Percentiles rank a stretch among this genome's conserved stretches.
Conservation (phyloP, 2,797 vertebrate genomes). For the Malacoctenus gilli region DNA sequence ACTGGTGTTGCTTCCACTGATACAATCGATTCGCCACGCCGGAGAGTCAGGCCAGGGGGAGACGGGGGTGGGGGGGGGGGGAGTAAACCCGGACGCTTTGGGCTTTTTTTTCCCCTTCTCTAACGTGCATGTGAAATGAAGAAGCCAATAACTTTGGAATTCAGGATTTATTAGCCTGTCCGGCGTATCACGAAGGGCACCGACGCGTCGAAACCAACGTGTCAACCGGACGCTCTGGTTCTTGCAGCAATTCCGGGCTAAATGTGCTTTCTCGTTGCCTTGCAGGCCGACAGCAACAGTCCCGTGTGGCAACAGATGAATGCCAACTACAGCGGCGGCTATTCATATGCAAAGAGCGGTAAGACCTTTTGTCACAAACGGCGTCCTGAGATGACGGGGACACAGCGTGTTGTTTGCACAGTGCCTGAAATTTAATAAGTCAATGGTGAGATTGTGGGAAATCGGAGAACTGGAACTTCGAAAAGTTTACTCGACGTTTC, state of each 20-base stretch:
- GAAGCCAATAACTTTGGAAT: conserved; percentile 68
- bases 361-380: conserved; percentile 46
- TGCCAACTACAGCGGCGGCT: conserved; percentile 84
- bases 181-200: conserved; percentile 44
- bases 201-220: background rate
- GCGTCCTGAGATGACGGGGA: conserved; percentile 20
- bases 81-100: conserved; percentile 55
- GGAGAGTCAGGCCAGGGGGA: conserved; percentile 60
- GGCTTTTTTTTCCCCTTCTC: too few relatives aligned
- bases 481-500: too few relatives aligned
- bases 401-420: background rate
- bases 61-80: conserved; percentile 65
- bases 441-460: background rate
- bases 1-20: conserved; percentile 86
- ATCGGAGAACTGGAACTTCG: background rate
- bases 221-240: too few relatives aligned
- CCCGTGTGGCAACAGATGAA: conserved; percentile 90
- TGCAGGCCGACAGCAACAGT: conserved; percentile 89
- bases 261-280: conserved; percentile 57
- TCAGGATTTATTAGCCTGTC: conserved; percentile 71
- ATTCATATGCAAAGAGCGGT: conserved; percentile 86
- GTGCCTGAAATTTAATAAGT: conserved; percentile 1
- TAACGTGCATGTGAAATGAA: conserved; percentile 77
- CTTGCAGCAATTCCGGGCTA: conserved; percentile 19
- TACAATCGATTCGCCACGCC: conserved; percentile 89